Evolutionary conservation across 2,888 invertebrate genomes (phyloP), one percentile per base, ranked within the genome.

Genomic region (Tetragonula carbonaria): DNA sequence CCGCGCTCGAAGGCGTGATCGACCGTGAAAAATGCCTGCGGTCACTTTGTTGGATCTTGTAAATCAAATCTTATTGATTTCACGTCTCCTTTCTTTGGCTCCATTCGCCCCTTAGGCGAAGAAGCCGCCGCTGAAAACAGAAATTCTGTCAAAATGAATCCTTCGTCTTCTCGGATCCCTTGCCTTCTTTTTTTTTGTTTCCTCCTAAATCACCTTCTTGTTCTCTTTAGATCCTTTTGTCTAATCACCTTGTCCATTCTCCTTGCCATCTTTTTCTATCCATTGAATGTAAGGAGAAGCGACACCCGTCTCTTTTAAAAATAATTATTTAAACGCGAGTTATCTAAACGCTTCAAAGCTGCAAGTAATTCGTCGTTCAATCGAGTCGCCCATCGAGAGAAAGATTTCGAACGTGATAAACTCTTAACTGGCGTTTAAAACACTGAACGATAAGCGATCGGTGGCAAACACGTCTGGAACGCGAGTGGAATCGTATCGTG

Each of bases 41-140:
- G 84, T 88, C 86, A 87, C 85, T 90, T 86, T 83, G 78, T 85
- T 87, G 87, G 77, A 89, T 88, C 89, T 88, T 89, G 88, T 90
- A 88, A 89, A 89, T 88, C 89, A 87, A 88, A 84, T 88, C 88
- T 86, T 86, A 88, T 88, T 86, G 89, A 89, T 89, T 89, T 74
- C 84, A 76, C 78, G 74, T 62, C 82, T 75, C 75, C 59, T 74
- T 81, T 78, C 53, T 57, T 81, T 74, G 62, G 65, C n/a, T 71
- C 16, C 68, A 65, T 63, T 82, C 59, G n/a, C 75, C 73, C 79
- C 62, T 45, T 28, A 33, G 66, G 77, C 74, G 38, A 74, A 23
- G 38, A 74, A 23, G 13, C 50, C 38, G 50, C 71, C 33, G 74
- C 51, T 21, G 74, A 28, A 63, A 70, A 50, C 53, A 66, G 77